Base-by-base conservation (phyloP, 2,888 invertebrate species). In the Macaria liturata region DNA sequence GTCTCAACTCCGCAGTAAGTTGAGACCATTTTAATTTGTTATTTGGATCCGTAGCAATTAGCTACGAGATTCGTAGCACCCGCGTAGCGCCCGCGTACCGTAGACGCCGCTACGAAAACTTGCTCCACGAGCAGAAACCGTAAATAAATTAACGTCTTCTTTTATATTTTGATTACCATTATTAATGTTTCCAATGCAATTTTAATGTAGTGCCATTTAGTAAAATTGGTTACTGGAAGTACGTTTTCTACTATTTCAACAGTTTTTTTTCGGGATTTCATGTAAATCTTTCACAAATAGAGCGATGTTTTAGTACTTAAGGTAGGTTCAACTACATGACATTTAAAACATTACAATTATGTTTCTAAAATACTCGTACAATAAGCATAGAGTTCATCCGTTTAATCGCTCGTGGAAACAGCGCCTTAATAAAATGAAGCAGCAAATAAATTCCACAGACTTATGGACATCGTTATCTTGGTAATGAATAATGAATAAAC, bases 11-110 rank as follows among this genome's bases (percentile, higher is more conserved):
- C 70, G 70, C 75, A 80, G 82, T 83, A 77, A 84, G 76, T 81
- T 75, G 64, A 62, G 71, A 74, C 75, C 44, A 80, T 82, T 81
- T 82, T 82, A 83, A 84, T 84, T 84, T 81, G 80, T 82, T 85
- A 82, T 86, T 82, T 76, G 76, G 72, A 75, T 75, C 70, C 68
- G 71, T 71, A 71, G 68, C 77, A 81, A 83, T 83, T 80, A 78
- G 64, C 61, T 65, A 55, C 65, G 59, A 52, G 63, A 50, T 66
- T 59, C 58, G 54, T 61, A 59, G 50, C 49, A 44, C 57, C 39
- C 39, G 39, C 31, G 51, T 67, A 70, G 69, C 70, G 65, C 20
- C 20, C 20, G 20, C 20, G 20, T 20, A 20, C 68, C 59, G 65
- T 68, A 66, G 65, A 45, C 9, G 4, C 8, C 4, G 42, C 4